Base-by-base conservation (phyloP, 2,797 vertebrate species). In the Hydrocynus forskahlii region DNA sequence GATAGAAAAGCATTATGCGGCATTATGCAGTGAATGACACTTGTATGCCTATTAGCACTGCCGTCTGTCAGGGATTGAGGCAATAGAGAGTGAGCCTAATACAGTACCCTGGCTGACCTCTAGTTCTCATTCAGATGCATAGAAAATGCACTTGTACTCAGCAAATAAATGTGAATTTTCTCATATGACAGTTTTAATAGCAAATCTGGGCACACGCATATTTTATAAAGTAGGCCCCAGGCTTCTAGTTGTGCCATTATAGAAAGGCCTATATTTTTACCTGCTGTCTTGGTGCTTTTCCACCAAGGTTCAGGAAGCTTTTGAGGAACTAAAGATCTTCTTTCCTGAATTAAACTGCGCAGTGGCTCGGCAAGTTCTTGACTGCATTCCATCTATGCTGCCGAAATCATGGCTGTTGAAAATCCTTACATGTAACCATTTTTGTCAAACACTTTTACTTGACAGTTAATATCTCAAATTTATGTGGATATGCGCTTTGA, bases 1-100 rank as follows among this genome's bases (percentile, higher is more conserved):
- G 60, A 69, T 54, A 64, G 63, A 67, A 78, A 73, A 17, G 7
- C 8, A 57, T 67, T 80, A 67, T 17, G 19, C 9, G 38, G 14
- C 8, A 63, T 67, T 80, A 67, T 17, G 19, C 9, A 66, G 14
- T 43, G 9, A 68, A 3, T 43, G 38, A 45, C n/a, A 12, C 38
- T 67, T 12, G 17, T 67, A 12, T 19, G 4, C 17, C 35, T 67
- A 17, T 67, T 67, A 67, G 38, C 64, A 43, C 16, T 68, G 38
- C n/a, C 10, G 38, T 7, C 0, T 68, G 66, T 45, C 6, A 12
- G 8, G 19, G 40, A 45, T 0, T 68, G 40, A 40, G 8, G 60
- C 60, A 35, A 29, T 17, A 63, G 60, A 16, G 25, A 63, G 12
- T 60, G n/a, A 5, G 4, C 14, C 25, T 5, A 40, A 57, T 19